These are phyloP conservation scores for Ascidia mentula DNA, from an alignment of 23 tunicate genomes.

Conservation along the genomic window DNA sequence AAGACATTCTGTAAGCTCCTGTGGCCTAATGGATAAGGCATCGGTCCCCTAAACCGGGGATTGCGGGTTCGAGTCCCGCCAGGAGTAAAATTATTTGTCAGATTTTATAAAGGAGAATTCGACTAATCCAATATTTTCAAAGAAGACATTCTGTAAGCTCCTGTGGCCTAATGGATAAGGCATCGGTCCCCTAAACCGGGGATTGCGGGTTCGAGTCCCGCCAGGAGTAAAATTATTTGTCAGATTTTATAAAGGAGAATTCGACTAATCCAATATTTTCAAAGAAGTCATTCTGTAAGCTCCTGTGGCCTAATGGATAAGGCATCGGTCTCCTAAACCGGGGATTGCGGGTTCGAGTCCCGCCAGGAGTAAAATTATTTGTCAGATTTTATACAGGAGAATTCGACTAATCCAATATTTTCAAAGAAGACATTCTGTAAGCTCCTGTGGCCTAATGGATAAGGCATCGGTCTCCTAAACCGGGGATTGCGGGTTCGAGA, in stretches of 20 bases:
- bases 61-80: constrained; percentile 5
- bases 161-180: constrained; percentile 2
- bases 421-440: not conserved
- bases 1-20: not conserved
- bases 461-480: constrained; percentile 2
- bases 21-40: constrained; percentile 2
- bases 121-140: not conserved
- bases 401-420: not conserved
- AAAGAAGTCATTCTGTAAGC: not conserved
- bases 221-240: not conserved
- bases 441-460: constrained; percentile 3
- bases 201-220: not conserved
- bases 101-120: not conserved
- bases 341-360: constrained; percentile 4
- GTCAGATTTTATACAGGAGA: not conserved
- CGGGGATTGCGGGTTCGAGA: constrained; percentile 1
- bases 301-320: constrained; percentile 1
- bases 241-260: not conserved
- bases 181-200: constrained; percentile 1
- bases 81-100: not conserved
- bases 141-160: not conserved
- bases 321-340: constrained; percentile 3
- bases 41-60: not conserved
- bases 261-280: not conserved
- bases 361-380: constrained; percentile 1